A percentile compares a stretch with the other conserved stretches of the same genome.
Conservation (phyloP, 2,888 invertebrate genomes). For the Watsonalla cultraria region DNA sequence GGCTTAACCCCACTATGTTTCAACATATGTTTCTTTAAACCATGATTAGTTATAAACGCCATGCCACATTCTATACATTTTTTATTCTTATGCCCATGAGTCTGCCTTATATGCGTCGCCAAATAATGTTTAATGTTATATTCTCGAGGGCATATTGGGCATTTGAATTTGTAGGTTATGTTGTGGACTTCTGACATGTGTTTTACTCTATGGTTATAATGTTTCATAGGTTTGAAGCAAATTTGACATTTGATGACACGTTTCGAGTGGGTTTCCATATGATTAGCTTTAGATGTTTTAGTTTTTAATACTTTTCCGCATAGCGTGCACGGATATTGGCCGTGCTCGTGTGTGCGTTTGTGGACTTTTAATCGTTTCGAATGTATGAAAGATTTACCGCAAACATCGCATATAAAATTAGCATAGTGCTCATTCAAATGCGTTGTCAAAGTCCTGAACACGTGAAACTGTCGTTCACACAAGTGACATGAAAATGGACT, state of each 20-base stretch:
- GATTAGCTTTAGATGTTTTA: conserved; percentile 54
- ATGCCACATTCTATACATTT: conserved; percentile 68
- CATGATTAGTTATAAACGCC: conserved; percentile 69
- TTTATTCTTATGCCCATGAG: conserved; percentile 65
- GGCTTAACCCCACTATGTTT: conserved; percentile 62
- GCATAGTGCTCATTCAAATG: conserved; percentile 74
- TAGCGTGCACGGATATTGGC: conserved; percentile 47
- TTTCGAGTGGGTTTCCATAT: conserved; percentile 60
- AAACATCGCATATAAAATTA: conserved; percentile 70
- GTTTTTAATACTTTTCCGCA: conserved; percentile 61
- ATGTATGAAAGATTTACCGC: conserved; percentile 72
- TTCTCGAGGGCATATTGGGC: conserved; percentile 50
- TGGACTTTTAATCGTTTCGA: conserved; percentile 70
- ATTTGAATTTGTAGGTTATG: conserved; percentile 60
- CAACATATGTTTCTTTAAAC: conserved; percentile 66
- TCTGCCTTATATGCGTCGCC: conserved; percentile 61
- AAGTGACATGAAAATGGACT: conserved; percentile 58
- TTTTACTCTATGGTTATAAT: conserved; percentile 63
- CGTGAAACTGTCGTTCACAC: conserved; percentile 54
- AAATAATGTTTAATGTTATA: conserved; percentile 66
- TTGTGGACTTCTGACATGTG: conserved; percentile 64
- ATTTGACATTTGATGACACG: conserved; percentile 59
- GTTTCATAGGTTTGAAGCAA: conserved; percentile 62
- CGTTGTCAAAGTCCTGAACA: conserved; percentile 57
- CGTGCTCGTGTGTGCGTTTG: conserved; percentile 66